phyloP scores from a whole-genome alignment of 2,797 vertebrate species.

The Valencia hispanica region DNA sequence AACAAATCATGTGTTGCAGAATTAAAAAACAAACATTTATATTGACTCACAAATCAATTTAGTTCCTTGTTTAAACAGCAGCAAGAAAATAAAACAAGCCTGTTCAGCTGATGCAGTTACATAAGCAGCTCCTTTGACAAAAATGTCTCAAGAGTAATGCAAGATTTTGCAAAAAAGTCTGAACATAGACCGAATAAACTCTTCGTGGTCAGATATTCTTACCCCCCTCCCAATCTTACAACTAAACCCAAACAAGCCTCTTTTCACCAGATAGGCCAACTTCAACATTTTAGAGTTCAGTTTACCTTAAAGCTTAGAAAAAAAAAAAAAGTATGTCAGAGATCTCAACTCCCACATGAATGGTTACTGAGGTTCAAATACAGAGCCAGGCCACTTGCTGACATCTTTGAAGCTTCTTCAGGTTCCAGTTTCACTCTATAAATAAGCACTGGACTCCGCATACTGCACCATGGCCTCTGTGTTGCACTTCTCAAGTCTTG shows the following conservation, averaged over 20 bases:
- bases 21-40: neutral
- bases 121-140: neutral
- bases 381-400: slow-evolving; percentile 56
- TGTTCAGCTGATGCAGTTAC: slow-evolving; percentile 13
- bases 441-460: slow-evolving; percentile 73
- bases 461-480: slow-evolving; percentile 38
- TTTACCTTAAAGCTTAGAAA: slow-evolving; percentile 12
- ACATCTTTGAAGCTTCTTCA: slow-evolving; percentile 71
- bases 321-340: slow-evolving; percentile 22
- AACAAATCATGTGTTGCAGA: neutral
- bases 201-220: neutral
- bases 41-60: neutral
- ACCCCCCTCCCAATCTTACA: neutral
- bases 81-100: slow-evolving; percentile 11
- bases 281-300: neutral
- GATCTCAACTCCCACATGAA: slow-evolving; percentile 39
- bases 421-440: slow-evolving; percentile 80
- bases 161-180: slow-evolving; percentile 29
- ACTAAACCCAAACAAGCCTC: slow-evolving; percentile 12
- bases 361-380: slow-evolving; percentile 54
- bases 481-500: slow-evolving; percentile 45
- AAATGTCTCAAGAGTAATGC: slow-evolving; percentile 8
- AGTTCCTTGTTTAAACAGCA: neutral
- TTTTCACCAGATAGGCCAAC: slow-evolving; percentile 10
- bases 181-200: slow-evolving; percentile 8